Percentiles rank a stretch among this genome's conserved stretches.
Evolutionary conservation across 2,888 invertebrate genomes (phyloP).

Genomic region (Punctoribates punctum): DNA sequence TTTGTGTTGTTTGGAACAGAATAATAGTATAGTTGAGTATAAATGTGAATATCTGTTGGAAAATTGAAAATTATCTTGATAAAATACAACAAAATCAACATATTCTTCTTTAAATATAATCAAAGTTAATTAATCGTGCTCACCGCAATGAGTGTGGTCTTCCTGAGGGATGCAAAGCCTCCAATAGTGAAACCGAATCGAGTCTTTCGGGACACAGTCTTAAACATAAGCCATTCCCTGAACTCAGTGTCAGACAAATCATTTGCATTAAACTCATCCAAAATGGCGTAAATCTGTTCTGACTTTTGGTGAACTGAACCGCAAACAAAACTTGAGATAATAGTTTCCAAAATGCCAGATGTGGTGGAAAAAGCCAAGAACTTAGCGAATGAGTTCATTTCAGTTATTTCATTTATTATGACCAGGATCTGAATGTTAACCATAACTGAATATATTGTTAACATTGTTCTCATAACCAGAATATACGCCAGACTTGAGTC

Average conservation of each 20-base stretch:
- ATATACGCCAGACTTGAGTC: not conserved
- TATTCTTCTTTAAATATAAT: no score
- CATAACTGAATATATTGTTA: not conserved
- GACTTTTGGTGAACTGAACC: constrained; percentile 9
- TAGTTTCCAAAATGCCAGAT: not conserved
- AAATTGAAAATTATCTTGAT: no score
- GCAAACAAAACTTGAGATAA: not conserved
- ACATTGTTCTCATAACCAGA: not conserved
- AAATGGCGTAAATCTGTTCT: not conserved
- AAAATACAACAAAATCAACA: no score
- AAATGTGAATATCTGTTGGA: no score
- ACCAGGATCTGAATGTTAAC: not conserved
- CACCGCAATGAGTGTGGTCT: not conserved
- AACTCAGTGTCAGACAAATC: not conserved
- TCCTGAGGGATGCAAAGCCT: not conserved
- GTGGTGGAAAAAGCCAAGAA: no score
- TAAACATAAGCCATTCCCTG: constrained; percentile 8
- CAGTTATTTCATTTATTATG: no score
- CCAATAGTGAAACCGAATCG: not conserved
- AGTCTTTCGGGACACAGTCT: not conserved
- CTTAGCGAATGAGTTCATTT: not conserved
- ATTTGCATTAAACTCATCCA: not conserved
- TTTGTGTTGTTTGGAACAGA: no score
- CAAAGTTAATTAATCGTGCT: no score
- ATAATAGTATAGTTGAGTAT: no score